A percentile compares a stretch with the other conserved stretches of the same genome.
phyloP scores from a whole-genome alignment of 2,797 vertebrate genomes.

The Apodemus agrarius region DNA sequence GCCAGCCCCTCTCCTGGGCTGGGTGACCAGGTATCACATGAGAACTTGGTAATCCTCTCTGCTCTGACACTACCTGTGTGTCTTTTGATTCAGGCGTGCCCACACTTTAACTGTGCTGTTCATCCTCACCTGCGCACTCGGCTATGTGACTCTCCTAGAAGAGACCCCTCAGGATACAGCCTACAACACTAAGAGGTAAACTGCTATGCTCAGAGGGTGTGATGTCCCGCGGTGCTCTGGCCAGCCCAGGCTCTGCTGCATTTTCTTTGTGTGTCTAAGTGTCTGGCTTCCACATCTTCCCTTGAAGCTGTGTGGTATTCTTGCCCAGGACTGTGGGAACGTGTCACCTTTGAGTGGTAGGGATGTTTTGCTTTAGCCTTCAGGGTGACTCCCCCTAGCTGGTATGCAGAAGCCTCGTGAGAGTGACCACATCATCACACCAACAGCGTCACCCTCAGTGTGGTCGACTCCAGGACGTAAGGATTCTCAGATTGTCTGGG shows the following conservation, averaged over 20 bases:
- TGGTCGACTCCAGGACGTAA: neutral
- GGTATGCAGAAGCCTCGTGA: neutral
- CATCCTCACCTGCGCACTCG: conserved; percentile 96
- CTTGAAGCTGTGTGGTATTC: fast-evolving
- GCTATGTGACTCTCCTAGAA: conserved; percentile 97
- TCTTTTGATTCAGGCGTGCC: conserved; percentile 91
- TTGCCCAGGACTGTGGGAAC: neutral
- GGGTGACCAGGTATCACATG: too few relatives aligned
- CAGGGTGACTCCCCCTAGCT: neutral
- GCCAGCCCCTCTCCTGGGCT: neutral
- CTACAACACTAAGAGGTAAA: conserved; percentile 97
- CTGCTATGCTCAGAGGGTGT: fast-evolving
- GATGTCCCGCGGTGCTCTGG: neutral
- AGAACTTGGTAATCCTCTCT: fast-evolving
- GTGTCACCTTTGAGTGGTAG: neutral
- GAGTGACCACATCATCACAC: neutral
- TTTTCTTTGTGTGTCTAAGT: neutral
- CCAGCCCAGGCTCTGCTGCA: neutral
- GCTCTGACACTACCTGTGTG: neutral
- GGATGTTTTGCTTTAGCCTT: neutral
- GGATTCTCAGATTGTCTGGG: neutral
- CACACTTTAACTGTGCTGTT: conserved; percentile 98
- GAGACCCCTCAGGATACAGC: conserved; percentile 98
- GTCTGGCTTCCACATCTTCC: neutral
- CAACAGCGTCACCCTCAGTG: neutral